These are phyloP conservation scores for Aythya baeri DNA, from an alignment of 2,113 vertebrate genomes.

Conservation along the genomic window DNA sequence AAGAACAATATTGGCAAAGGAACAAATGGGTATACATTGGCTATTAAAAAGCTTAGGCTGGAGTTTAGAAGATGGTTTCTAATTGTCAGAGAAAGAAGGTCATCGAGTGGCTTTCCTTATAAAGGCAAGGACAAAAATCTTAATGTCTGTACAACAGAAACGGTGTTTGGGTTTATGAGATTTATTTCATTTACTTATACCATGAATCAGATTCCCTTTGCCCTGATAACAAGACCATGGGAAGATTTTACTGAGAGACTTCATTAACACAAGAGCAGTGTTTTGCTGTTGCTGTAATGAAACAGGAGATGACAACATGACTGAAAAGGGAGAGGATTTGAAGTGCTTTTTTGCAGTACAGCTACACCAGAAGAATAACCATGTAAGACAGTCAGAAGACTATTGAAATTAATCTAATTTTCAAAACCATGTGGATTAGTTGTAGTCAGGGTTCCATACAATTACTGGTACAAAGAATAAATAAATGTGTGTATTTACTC, in stretches of 20 bases:
- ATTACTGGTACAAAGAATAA: neutral
- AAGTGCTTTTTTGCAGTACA: neutral
- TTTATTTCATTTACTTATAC: neutral
- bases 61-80: no score
- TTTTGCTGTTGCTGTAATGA: neutral
- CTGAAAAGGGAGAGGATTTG: neutral
- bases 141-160: no score
- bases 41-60: no score
- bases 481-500: neutral
- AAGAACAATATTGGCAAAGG: no score
- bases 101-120: no score
- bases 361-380: neutral
- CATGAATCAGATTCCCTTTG: neutral
- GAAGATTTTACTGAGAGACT: neutral
- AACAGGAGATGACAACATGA: neutral
- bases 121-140: no score
- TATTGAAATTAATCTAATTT: neutral
- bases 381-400: neutral
- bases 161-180: no score
- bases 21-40: no score
- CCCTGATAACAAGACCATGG: neutral
- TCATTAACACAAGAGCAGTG: neutral
- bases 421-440: neutral
- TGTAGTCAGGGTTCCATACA: neutral
- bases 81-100: no score